Percentiles rank a stretch among this genome's conserved stretches.
These are phyloP conservation scores for Drosophila biarmipes DNA, from an alignment of 1,140 invertebrate genomes.

Conservation along the genomic window DNA sequence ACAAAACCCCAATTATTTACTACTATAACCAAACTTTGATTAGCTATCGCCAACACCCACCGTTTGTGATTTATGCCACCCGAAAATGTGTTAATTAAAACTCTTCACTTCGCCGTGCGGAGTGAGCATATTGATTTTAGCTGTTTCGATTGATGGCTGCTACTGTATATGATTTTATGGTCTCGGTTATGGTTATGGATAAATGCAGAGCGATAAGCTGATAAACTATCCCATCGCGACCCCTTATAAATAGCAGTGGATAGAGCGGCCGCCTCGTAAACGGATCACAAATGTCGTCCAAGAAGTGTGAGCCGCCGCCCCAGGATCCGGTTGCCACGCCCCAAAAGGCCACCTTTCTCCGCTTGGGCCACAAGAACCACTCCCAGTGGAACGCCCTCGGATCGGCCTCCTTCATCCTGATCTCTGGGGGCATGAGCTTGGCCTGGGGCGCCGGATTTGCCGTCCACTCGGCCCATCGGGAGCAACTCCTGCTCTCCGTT, in stretches of 20 bases:
- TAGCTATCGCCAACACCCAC: slow-evolving; percentile 21
- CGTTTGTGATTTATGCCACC: slow-evolving; percentile 38
- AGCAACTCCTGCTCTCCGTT: slow-evolving; percentile 31
- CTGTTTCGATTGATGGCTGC: slow-evolving; percentile 31
- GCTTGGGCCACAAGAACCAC: slow-evolving; percentile 55
- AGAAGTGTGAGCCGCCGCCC: slow-evolving; percentile 43
- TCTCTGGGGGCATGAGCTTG: slow-evolving; percentile 76
- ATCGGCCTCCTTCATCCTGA: slow-evolving; percentile 61
- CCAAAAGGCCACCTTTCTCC: slow-evolving; percentile 37
- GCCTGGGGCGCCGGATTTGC: slow-evolving; percentile 74
- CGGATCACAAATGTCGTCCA: slow-evolving; percentile 52
- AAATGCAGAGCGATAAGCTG: slow-evolving; percentile 39
- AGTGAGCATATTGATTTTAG: slow-evolving; percentile 49
- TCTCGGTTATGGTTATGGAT: slow-evolving; percentile 20
- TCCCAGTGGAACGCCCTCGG: slow-evolving; percentile 69
- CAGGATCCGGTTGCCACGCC: slow-evolving; percentile 26
- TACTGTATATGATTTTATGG: slow-evolving; percentile 47
- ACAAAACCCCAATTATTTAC: neutral
- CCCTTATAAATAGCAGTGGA: slow-evolving; percentile 43
- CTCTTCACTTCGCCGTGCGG: slow-evolving; percentile 10
- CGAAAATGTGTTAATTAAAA: slow-evolving; percentile 49
- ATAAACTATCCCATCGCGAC: slow-evolving; percentile 5
- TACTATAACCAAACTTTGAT: slow-evolving; percentile 9
- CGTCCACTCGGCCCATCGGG: slow-evolving; percentile 32
- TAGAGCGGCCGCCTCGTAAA: slow-evolving; percentile 20